Conservation (phyloP, 1,140 invertebrate genomes). For the Zaprionus camerounensis region DNA sequence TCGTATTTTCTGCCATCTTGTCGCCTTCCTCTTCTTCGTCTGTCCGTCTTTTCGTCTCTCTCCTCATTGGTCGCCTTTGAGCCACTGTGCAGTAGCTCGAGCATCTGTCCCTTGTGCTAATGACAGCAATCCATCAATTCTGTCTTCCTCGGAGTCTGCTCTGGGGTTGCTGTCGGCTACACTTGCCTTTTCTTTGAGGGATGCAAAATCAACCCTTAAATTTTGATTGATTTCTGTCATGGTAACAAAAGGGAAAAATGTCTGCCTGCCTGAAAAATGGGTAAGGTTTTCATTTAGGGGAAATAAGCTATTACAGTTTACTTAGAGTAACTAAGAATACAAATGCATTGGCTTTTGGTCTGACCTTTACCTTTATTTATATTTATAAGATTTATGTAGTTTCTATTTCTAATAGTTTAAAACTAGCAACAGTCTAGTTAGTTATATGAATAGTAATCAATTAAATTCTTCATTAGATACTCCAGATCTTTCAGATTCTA, state of each 20-base stretch:
- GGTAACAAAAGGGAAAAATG: constrained; percentile 4
- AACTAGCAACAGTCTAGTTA: no score
- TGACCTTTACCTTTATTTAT: no score
- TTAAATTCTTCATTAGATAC: no score
- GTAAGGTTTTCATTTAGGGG: no score
- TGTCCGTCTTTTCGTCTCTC: neutral
- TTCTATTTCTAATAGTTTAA: no score
- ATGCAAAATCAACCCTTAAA: constrained; percentile 47
- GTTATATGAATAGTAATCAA: no score
- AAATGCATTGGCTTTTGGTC: no score
- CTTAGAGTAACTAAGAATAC: no score
- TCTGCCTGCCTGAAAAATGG: neutral
- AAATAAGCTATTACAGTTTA: no score
- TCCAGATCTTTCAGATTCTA: no score
- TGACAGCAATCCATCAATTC: constrained; percentile 73
- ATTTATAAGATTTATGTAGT: no score
- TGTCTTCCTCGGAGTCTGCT: neutral
- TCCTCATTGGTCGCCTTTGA: neutral
- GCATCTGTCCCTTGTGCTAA: constrained; percentile 3
- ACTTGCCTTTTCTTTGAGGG: neutral
- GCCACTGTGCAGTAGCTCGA: neutral
- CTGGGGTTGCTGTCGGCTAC: constrained; percentile 41
- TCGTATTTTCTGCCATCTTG: constrained; percentile 38
- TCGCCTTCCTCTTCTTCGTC: neutral
- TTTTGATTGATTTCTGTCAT: constrained; percentile 56